phyloP scores from a whole-genome alignment of 2,113 vertebrate genomes.

The Rhea americana region DNA sequence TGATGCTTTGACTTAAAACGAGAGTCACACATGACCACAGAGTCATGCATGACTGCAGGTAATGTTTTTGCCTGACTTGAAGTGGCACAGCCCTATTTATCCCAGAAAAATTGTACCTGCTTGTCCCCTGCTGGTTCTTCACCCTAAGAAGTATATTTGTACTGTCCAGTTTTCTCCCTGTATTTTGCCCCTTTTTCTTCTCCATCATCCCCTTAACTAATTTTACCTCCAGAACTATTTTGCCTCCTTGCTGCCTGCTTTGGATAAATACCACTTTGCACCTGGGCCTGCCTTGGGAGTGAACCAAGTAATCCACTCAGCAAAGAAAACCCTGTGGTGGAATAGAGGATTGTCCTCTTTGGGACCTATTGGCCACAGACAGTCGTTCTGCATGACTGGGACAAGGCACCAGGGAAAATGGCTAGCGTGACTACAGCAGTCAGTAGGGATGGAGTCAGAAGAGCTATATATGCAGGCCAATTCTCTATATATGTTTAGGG shows the following conservation, averaged over 20 bases:
- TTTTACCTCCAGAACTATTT: not conserved
- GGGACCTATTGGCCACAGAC: not conserved
- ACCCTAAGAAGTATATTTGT: not conserved
- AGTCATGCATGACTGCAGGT: accelerated
- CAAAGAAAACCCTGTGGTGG: not conserved
- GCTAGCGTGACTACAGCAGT: not conserved
- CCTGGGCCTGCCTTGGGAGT: not conserved
- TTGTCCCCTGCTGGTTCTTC: not conserved
- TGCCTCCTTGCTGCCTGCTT: not conserved
- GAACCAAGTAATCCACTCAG: not conserved
- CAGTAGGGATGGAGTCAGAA: not conserved
- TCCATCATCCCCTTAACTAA: not conserved
- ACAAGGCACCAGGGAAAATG: not conserved
- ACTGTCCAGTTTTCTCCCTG: not conserved
- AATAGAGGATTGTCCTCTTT: not conserved
- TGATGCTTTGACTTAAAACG: not conserved
- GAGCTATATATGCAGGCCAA: not conserved
- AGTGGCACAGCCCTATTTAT: not conserved
- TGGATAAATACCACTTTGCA: not conserved
- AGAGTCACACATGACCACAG: not conserved
- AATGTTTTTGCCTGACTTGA: accelerated
- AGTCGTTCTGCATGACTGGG: not conserved
- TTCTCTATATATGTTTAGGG: not conserved
- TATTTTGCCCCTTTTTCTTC: not conserved
- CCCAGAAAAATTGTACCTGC: not conserved